Base-by-base conservation (phyloP, 1,140 invertebrate species). In the Latrodectus geometricus region DNA sequence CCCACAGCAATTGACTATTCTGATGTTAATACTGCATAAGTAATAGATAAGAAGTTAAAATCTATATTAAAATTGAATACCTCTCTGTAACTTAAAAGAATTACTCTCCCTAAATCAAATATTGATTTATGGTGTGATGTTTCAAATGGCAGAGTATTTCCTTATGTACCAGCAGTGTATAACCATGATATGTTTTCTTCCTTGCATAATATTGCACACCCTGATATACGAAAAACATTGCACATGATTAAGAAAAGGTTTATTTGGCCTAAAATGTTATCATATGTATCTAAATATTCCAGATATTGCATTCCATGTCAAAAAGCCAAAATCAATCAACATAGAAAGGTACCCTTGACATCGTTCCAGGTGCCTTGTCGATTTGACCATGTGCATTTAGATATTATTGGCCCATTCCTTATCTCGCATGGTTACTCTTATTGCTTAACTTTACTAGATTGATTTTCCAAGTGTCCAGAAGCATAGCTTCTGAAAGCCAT, bases 331-430 rank as follows among this genome's bases (percentile, higher is more conserved):
- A 50, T 88, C 5, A 21, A 56, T 9, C 9, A 87, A 48, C 88
- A 88, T 21, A 88, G 79, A 9, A 85, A 70, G 74, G 54, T 21
- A 17, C 87, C 90, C 3, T 49, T 77, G 20, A 15, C 50, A 35
- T 66, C 73, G 2, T 88, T 88, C 50, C 2, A 77, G 7, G 23
- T 35, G 9, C 78, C 77, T 15, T n/a, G 49, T 8, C 56, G 80
- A 54, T 92, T 93, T 82, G 66, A 89, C 2, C 90, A 92, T 79
- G 87, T 93, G 0, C 91, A 93, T 88, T 87, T 93, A 0, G 92
- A 93, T 89, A 89, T 93, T 1, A 89, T 93, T 12, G 91, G 35
- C 1, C 92, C 0, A 92, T 91, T 0, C 70, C 93, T 1, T 91
- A 91, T 20, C 72, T 76, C 5, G 89, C 88, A 90, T 15, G 91